A percentile compares a stretch with the other conserved stretches of the same genome.
These are phyloP conservation scores for Climacteris rufus DNA, from an alignment of 2,113 vertebrate genomes.

Conservation along the genomic window DNA sequence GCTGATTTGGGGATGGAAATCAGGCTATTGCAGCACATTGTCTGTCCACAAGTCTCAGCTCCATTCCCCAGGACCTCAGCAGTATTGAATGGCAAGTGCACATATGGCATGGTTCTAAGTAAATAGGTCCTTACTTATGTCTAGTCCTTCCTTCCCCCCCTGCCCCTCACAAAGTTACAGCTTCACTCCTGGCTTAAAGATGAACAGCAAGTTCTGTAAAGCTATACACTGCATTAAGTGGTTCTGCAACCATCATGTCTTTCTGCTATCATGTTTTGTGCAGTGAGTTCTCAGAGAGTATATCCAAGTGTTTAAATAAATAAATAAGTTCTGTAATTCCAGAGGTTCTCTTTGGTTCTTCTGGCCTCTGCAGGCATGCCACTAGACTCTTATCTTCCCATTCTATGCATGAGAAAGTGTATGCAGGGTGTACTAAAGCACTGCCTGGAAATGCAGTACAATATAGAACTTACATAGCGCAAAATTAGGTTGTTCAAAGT, in stretches of 20 bases:
- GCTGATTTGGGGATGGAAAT: not conserved
- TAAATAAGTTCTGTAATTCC: not conserved
- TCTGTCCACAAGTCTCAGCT: fast-evolving
- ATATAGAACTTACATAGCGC: not conserved
- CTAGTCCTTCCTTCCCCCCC: not conserved
- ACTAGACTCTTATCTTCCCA: not conserved
- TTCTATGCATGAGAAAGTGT: not conserved
- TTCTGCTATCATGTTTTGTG: not conserved
- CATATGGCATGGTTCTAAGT: not conserved
- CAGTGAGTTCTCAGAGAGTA: not conserved
- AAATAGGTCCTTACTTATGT: not conserved
- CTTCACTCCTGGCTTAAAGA: not conserved
- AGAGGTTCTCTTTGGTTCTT: not conserved
- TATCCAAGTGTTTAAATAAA: not conserved
- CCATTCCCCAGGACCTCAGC: not conserved
- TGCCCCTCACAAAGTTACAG: not conserved
- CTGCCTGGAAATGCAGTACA: not conserved
- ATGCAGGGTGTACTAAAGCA: not conserved
- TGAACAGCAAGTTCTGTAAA: not conserved
- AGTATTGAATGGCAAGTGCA: not conserved
- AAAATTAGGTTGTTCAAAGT: not conserved
- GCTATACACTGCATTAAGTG: not conserved
- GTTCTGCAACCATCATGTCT: not conserved
- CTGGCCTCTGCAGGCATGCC: not conserved
- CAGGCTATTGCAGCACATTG: fast-evolving